Evolutionary conservation across 2,113 vertebrate genomes (phyloP).

Genomic region (Melanostigma gelatinosum): DNA sequence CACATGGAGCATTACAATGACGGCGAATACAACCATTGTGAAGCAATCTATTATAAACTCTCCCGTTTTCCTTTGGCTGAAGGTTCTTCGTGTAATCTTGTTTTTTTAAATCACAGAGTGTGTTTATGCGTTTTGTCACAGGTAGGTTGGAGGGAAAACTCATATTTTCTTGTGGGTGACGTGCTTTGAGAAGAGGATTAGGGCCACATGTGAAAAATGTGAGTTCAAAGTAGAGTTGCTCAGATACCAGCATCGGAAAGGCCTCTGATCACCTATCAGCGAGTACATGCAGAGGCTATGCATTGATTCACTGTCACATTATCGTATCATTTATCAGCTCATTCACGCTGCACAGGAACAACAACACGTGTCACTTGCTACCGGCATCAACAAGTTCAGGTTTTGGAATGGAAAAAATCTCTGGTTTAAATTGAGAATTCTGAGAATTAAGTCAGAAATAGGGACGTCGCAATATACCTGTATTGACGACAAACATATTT

Average conservation of each 20-base stretch:
- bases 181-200: neutral
- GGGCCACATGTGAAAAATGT: neutral
- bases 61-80: neutral
- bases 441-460: neutral
- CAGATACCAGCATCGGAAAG: too few species aligned
- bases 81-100: neutral
- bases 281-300: too few species aligned
- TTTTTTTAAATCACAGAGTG: neutral
- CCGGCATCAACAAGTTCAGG: neutral
- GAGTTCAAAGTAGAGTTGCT: too few species aligned
- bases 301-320: neutral
- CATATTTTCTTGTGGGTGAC: neutral
- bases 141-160: neutral
- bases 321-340: too few species aligned
- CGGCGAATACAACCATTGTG: conserved; percentile 17
- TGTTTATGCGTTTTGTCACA: neutral
- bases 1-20: conserved; percentile 25
- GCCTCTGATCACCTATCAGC: too few species aligned
- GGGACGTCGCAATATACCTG: neutral
- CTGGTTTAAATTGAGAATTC: too few species aligned
- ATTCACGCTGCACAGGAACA: too few species aligned
- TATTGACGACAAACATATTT: neutral
- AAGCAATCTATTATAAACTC: conserved; percentile 18
- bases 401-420: neutral
- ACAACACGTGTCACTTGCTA: too few species aligned